Evolutionary conservation across 2,797 vertebrate species (phyloP).

Genomic region (Rhinophrynus dorsalis): DNA sequence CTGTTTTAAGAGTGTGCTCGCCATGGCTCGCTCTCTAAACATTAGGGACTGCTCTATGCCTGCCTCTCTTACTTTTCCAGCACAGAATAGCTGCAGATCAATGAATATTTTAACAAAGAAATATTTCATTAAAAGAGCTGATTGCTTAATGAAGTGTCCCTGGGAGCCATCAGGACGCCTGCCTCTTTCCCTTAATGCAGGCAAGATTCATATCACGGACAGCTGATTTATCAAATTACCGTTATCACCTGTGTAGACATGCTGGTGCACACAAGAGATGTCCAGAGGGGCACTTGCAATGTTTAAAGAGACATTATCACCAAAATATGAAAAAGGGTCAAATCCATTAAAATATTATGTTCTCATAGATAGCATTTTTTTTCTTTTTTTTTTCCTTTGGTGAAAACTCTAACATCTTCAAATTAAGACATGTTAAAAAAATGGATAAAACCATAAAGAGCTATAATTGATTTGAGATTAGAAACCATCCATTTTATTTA

Average conservation of each 20-base stretch:
- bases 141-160: constrained; percentile 77
- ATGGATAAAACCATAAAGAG: too few relatives aligned
- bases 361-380: too few relatives aligned
- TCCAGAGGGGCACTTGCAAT: background rate
- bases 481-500: too few relatives aligned
- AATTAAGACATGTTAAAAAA: too few relatives aligned
- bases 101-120: constrained; percentile 76
- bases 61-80: constrained; percentile 30
- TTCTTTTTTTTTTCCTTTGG: too few relatives aligned
- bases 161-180: constrained; percentile 66
- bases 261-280: constrained; percentile 2
- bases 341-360: too few relatives aligned
- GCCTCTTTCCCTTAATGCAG: constrained; percentile 56
- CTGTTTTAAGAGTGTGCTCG: constrained; percentile 23
- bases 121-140: constrained; percentile 74
- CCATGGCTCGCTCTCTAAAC: constrained; percentile 50
- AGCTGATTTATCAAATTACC: constrained; percentile 67
- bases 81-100: constrained; percentile 60
- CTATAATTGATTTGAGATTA: too few relatives aligned
- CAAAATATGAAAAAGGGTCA: too few relatives aligned
- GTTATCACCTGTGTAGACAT: constrained; percentile 67
- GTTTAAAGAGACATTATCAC: too few relatives aligned
- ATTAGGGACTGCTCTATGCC: constrained; percentile 48
- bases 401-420: too few relatives aligned
- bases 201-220: constrained; percentile 63